Conservation (phyloP, 2,888 invertebrate genomes). For the Agelastica alni region DNA sequence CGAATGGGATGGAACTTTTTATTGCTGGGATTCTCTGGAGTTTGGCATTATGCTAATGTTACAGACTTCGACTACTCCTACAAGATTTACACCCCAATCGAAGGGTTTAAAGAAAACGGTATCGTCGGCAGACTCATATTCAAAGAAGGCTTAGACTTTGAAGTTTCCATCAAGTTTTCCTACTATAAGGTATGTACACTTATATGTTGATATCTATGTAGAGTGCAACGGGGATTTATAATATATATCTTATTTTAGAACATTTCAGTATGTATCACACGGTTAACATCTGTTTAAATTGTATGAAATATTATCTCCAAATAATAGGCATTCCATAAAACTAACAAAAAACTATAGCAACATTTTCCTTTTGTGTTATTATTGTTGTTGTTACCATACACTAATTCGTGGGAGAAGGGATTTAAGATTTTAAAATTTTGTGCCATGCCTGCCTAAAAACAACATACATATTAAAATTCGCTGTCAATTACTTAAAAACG, state of each 20-base stretch:
- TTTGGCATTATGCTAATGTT: conserved; percentile 71
- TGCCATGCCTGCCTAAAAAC: too few relatives aligned
- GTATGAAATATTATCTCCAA: too few relatives aligned
- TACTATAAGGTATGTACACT: conserved; percentile 62
- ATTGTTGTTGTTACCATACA: too few relatives aligned
- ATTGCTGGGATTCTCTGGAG: conserved; percentile 76
- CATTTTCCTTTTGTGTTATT: too few relatives aligned
- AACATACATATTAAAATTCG: too few relatives aligned
- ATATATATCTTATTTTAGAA: conserved; percentile 43
- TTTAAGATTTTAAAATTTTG: too few relatives aligned
- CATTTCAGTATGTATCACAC: too few relatives aligned
- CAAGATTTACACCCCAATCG: conserved; percentile 76
- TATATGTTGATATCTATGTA: conserved; percentile 37
- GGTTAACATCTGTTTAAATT: too few relatives aligned
- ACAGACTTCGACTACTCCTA: conserved; percentile 79
- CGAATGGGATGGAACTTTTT: conserved; percentile 76
- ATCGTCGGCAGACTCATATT: conserved; percentile 72
- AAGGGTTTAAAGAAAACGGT: conserved; percentile 77
- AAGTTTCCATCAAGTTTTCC: conserved; percentile 70
- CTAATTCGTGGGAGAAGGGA: too few relatives aligned
- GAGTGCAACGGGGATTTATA: conserved; percentile 40
- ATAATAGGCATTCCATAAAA: too few relatives aligned
- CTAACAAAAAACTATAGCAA: too few relatives aligned
- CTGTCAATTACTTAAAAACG: too few relatives aligned
- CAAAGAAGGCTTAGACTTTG: conserved; percentile 68